phyloP scores from a whole-genome alignment of 2,113 vertebrate genomes.

The Falco punctatus region DNA sequence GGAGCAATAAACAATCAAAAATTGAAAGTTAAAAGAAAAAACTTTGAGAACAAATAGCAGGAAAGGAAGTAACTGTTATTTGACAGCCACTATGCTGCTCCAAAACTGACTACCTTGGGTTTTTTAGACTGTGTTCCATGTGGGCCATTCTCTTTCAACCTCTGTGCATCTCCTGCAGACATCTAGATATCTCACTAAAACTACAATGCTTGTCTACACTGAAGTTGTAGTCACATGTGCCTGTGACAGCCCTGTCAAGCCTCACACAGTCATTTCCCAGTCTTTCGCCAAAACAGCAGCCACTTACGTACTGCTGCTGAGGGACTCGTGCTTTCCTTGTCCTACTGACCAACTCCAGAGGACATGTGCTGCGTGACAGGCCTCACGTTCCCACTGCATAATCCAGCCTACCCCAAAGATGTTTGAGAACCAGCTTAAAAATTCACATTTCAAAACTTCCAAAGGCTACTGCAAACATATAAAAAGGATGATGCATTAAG shows the following conservation, averaged over 20 bases:
- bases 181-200: background rate
- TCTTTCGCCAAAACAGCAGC: background rate
- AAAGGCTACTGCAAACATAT: background rate
- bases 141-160: background rate
- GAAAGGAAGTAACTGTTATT: background rate
- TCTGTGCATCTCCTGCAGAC: background rate
- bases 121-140: background rate
- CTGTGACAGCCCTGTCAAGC: background rate
- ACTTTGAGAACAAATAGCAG: background rate
- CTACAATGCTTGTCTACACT: background rate
- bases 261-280: background rate
- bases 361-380: background rate
- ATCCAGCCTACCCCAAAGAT: background rate
- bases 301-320: background rate
- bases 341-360: background rate
- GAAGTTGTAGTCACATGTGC: background rate
- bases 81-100: background rate
- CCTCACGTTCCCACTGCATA: background rate
- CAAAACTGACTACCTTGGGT: background rate
- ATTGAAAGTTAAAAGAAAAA: background rate
- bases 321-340: background rate
- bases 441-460: background rate
- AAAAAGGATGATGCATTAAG: background rate
- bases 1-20: background rate
- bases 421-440: background rate